These are phyloP conservation scores for Limnephilus lunatus DNA, from an alignment of 2,888 invertebrate genomes.

Conservation along the genomic window DNA sequence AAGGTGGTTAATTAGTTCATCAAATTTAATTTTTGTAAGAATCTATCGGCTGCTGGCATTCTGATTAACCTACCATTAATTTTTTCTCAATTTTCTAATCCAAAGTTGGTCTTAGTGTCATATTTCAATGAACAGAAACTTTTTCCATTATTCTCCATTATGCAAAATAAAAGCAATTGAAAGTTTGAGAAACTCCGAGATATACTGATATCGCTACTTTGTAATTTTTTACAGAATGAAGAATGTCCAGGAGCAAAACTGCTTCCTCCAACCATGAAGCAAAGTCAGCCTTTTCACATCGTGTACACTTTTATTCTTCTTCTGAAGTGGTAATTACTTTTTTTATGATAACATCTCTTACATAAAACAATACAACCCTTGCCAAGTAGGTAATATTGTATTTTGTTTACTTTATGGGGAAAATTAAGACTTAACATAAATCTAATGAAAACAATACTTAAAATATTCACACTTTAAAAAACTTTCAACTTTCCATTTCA, in stretches of 20 bases:
- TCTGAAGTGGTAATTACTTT: neutral
- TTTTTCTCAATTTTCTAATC: constrained; percentile 56
- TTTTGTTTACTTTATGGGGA: neutral
- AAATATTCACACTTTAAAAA: too few relatives aligned
- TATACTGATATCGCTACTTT: constrained; percentile 54
- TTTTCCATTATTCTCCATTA: constrained; percentile 65
- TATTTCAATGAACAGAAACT: constrained; percentile 62
- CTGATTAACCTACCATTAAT: constrained; percentile 4
- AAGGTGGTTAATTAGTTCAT: neutral
- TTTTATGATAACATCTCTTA: neutral
- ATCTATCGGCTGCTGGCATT: neutral
- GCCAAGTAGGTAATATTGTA: neutral
- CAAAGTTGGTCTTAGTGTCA: constrained; percentile 63
- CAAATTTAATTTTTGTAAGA: neutral
- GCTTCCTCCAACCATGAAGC: neutral
- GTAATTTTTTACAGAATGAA: neutral
- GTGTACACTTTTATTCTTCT: neutral
- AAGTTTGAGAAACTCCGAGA: constrained; percentile 55
- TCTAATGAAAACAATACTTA: too few relatives aligned
- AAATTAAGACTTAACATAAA: neutral
- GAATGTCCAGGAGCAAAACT: neutral
- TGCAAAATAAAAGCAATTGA: constrained; percentile 65
- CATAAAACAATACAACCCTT: neutral
- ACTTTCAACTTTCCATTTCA: too few relatives aligned
- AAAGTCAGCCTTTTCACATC: neutral